Conservation (phyloP, 2,888 invertebrate species). For the Tridacna gigas region DNA sequence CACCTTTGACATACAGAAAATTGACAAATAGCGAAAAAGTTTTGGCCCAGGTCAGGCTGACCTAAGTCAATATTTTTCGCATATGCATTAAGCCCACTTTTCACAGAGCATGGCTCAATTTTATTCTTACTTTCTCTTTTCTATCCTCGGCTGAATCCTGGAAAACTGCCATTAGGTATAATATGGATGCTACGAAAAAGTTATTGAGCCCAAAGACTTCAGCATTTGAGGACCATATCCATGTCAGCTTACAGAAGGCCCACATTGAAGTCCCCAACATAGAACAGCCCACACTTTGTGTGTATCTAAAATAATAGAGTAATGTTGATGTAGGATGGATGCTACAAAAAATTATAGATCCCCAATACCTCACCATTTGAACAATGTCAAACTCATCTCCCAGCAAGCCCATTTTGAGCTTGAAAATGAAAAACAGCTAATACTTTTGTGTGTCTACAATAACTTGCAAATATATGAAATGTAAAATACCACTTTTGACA, state of each 20-base stretch:
- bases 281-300: conserved; percentile 66
- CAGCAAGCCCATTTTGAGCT: too few species aligned
- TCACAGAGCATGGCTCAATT: too few species aligned
- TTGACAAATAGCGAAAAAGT: too few species aligned
- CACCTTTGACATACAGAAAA: too few species aligned
- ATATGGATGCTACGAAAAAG: conserved; percentile 74
- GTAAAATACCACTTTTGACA: too few species aligned
- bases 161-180: conserved; percentile 74
- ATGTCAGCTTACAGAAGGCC: conserved; percentile 78
- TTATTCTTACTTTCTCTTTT: conserved; percentile 13
- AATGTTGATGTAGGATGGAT: too few species aligned
- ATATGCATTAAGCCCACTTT: too few species aligned
- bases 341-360: neutral
- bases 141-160: conserved; percentile 39
- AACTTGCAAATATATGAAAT: too few species aligned
- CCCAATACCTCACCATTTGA: neutral
- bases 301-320: conserved; percentile 65
- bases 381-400: neutral
- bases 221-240: conserved; percentile 81
- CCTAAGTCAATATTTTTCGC: too few species aligned
- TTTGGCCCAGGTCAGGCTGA: too few species aligned
- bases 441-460: too few species aligned
- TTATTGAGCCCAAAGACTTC: conserved; percentile 84
- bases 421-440: too few species aligned
- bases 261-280: conserved; percentile 76